Percentiles rank a stretch among this genome's conserved stretches.
Evolutionary conservation across 2,113 vertebrate genomes (phyloP).

Genomic region (Eulacestoma nigropectus): DNA sequence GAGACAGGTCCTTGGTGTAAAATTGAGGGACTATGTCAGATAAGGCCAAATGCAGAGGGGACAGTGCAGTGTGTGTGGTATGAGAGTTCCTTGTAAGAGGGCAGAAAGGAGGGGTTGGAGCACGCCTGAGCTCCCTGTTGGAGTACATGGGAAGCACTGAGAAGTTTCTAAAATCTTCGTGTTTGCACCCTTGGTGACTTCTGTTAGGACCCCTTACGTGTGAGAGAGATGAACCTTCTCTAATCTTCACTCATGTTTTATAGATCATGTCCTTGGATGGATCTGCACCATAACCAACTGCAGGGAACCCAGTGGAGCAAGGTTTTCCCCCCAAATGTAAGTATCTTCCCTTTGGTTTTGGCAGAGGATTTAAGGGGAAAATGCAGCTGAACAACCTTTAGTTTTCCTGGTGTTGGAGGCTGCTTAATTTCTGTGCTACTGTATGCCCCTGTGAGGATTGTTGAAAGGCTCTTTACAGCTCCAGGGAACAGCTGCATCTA

Average conservation of each 20-base stretch:
- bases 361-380: neutral
- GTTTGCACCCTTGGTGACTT: neutral
- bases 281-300: neutral
- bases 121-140: neutral
- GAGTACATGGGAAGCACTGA: neutral
- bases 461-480: neutral
- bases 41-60: neutral
- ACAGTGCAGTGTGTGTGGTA: accelerated
- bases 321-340: neutral
- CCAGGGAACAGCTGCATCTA: neutral
- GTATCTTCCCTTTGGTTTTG: neutral
- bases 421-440: neutral
- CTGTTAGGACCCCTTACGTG: accelerated
- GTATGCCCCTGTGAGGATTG: neutral
- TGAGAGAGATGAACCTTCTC: neutral
- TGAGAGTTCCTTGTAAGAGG: neutral
- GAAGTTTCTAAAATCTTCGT: neutral
- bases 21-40: neutral
- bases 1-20: neutral
- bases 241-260: neutral
- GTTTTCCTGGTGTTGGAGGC: neutral
- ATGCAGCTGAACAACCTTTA: neutral
- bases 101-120: accelerated
- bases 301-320: neutral
- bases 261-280: neutral